Evolutionary conservation across 2,113 vertebrate genomes (phyloP).

Genomic region (Gobius niger): DNA sequence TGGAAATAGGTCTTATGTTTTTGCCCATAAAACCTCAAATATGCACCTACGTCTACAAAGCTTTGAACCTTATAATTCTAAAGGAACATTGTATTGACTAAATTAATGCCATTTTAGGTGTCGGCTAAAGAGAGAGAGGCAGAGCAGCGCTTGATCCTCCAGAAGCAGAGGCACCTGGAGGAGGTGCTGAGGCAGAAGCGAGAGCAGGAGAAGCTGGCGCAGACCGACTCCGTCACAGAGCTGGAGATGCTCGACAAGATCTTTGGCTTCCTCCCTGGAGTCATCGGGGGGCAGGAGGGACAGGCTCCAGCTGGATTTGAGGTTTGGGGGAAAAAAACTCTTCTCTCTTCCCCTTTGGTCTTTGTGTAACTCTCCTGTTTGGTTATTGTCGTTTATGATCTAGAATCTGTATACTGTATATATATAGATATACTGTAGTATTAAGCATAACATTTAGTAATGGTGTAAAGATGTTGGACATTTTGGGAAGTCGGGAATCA

Average conservation of each 20-base stretch:
- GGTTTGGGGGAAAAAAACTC: slow-evolving; percentile 66
- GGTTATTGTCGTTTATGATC: neutral
- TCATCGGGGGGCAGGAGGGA: slow-evolving; percentile 84
- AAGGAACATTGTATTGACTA: too few species aligned
- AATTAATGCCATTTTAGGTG: slow-evolving; percentile 64
- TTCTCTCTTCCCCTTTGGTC: neutral
- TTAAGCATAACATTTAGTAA: too few species aligned
- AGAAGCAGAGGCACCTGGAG: slow-evolving; percentile 62
- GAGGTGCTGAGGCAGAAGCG: slow-evolving; percentile 63
- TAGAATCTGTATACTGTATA: too few species aligned
- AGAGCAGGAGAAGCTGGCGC: slow-evolving; percentile 50
- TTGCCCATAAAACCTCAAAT: too few species aligned
- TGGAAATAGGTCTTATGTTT: too few species aligned
- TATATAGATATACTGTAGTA: too few species aligned
- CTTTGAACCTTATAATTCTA: too few species aligned
- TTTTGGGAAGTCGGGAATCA: too few species aligned
- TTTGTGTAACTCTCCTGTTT: neutral
- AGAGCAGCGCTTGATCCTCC: slow-evolving; percentile 46
- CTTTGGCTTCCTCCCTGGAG: slow-evolving; percentile 88
- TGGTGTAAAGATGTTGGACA: too few species aligned
- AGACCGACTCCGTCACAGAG: slow-evolving; percentile 69
- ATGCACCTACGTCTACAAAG: too few species aligned
- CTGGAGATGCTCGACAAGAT: slow-evolving; percentile 91
- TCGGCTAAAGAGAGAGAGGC: slow-evolving; percentile 63
- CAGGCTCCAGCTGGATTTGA: slow-evolving; percentile 79